Evolutionary conservation across 2,888 invertebrate species (phyloP).

Genomic region (Strigamia maritima): DNA sequence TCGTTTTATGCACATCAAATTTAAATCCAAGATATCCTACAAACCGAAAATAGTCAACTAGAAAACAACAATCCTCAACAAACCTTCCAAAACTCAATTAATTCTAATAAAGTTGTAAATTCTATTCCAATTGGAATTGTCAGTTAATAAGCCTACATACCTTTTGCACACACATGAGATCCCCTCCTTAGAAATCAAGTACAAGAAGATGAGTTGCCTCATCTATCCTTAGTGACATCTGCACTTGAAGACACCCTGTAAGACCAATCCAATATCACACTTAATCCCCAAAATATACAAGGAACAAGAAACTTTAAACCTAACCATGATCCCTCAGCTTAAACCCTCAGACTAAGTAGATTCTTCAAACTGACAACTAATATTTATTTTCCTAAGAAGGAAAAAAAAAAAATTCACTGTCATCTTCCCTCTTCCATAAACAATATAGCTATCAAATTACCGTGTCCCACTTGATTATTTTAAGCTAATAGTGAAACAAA

Average conservation of each 20-base stretch:
- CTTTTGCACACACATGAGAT: not conserved
- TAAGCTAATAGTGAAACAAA: not conserved
- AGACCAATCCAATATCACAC: not conserved
- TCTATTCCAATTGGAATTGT: not conserved
- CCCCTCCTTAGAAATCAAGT: not conserved
- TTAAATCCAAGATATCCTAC: not conserved
- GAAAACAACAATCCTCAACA: not conserved
- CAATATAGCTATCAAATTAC: no score
- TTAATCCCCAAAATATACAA: constrained; percentile 5
- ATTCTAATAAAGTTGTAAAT: no score
- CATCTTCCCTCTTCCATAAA: no score
- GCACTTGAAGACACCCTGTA: not conserved
- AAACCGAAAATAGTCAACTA: not conserved
- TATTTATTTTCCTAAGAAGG: not conserved
- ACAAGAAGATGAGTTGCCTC: not conserved
- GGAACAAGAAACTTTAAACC: not conserved
- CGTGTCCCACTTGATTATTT: no score
- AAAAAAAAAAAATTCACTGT: no score
- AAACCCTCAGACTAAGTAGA: not conserved
- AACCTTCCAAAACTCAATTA: not conserved
- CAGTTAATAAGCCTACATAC: not conserved
- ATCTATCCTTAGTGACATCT: constrained; percentile 4
- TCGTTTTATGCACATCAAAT: not conserved
- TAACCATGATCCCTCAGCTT: not conserved
- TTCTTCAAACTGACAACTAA: not conserved